A percentile compares a stretch with the other conserved stretches of the same genome.
Evolutionary conservation across 2,113 vertebrate genomes (phyloP).

Genomic region (Ctenodactylus gundi): DNA sequence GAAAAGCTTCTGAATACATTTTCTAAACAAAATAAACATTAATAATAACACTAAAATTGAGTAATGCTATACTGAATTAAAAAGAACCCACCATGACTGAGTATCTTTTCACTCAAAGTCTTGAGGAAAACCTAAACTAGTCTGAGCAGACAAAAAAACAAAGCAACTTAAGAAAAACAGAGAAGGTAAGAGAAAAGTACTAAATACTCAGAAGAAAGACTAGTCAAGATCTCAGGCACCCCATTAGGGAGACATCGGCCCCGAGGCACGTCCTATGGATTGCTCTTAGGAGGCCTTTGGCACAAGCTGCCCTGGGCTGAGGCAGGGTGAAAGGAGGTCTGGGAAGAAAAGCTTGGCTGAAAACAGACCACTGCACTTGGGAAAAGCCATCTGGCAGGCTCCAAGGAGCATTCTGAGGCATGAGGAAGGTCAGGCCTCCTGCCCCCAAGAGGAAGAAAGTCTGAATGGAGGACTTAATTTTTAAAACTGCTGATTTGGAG

Average conservation of each 20-base stretch:
- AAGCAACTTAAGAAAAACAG: neutral
- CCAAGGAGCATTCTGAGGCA: neutral
- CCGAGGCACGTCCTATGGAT: fast-evolving
- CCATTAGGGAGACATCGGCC: neutral
- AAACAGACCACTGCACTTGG: neutral
- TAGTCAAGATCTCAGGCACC: neutral
- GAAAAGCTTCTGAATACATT: neutral
- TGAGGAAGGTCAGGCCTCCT: neutral
- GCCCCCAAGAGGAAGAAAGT: neutral
- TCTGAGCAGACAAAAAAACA: neutral
- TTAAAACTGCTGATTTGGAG: neutral
- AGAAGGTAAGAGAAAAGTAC: neutral
- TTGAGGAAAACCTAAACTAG: neutral
- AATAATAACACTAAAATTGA: conserved; percentile 18
- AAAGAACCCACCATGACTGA: conserved; percentile 25
- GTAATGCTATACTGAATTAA: neutral
- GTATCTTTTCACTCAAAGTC: neutral
- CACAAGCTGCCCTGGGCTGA: neutral
- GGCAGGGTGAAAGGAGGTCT: fast-evolving
- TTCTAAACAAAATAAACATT: conserved; percentile 50
- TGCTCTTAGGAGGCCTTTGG: neutral
- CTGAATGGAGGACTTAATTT: neutral
- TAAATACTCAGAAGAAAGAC: neutral
- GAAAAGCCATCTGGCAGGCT: neutral
- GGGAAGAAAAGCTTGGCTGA: neutral